Evolutionary conservation across 2,797 vertebrate species (phyloP), one percentile per base, ranked within the genome.

Genomic region (Semaprochilodus insignis): DNA sequence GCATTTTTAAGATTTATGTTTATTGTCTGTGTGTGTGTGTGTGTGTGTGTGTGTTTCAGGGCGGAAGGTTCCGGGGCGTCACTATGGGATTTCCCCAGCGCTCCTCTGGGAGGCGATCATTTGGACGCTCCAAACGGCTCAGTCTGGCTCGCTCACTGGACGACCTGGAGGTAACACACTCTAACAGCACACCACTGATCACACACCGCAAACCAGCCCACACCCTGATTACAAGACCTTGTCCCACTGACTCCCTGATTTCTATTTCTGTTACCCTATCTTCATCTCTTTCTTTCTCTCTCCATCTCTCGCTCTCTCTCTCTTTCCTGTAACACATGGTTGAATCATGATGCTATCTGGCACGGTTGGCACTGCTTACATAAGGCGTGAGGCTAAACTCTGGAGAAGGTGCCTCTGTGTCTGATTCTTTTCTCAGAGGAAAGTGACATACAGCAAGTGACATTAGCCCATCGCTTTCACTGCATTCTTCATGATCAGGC

Each of bases 71-170:
- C 73, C 92, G 93, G 57, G 96, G 95, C 70, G 90, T 96, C 83
- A 92, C 94, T 36, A 75, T 94, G 88, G 96, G 96, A 63, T 95
- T 97, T 87, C 92, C 93, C 69, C 96, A 95, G 0, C 97, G 96
- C 71, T 93, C 96, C 6, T 94, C 96, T 4, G 93, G 93, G 63
- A 93, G 97, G 40, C 95, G 97, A 84, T 97, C 97, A 0, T 97
- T 96, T 54, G 96, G 97, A 85, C 96, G 97, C 81, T 96, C 97
- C 6, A 97, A 96, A 88, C 94, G 96, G 63, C 96, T 96, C 74
- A 99, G 98, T 81, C 89, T 98, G 90, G 97, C 98, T 2, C 97
- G 97, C 59, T 99, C 98, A 5, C 95, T 99, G 75, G 98, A 99
- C 55, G 95, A 99, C 89, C 94, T 99, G 15, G 97, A 98, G 96